These are phyloP conservation scores for Acropora tenuis DNA, from an alignment of 64 coral and sea anemone genomes.

Conservation along the genomic window DNA sequence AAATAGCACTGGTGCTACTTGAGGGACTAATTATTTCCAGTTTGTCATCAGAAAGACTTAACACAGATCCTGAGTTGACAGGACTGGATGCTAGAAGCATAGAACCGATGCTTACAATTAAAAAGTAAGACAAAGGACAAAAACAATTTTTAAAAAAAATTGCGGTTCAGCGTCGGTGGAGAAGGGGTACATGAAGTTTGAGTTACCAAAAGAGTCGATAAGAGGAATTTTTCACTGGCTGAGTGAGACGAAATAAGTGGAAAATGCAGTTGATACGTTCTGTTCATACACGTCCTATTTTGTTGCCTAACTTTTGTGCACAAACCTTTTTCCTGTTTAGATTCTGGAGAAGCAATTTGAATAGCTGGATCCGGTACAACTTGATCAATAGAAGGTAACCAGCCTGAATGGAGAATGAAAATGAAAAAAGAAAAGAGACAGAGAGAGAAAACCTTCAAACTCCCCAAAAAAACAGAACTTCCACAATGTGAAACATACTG, in stretches of 20 bases:
- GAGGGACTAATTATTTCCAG: conserved; percentile 23
- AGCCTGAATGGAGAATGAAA: neutral
- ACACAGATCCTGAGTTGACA: neutral
- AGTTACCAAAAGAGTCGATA: too few relatives aligned
- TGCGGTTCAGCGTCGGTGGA: too few relatives aligned
- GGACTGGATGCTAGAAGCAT: neutral
- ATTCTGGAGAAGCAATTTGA: neutral
- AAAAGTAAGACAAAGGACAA: neutral
- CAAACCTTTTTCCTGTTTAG: neutral
- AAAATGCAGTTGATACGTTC: neutral
- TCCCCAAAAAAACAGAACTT: too few relatives aligned
- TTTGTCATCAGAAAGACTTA: conserved; percentile 24
- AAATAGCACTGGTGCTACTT: conserved; percentile 2
- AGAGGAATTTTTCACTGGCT: too few relatives aligned
- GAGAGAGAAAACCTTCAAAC: too few relatives aligned
- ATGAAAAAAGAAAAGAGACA: neutral
- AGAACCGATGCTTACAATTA: neutral
- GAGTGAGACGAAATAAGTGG: neutral
- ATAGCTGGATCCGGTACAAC: conserved; percentile 10
- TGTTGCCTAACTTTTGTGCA: neutral
- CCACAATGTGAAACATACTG: too few relatives aligned
- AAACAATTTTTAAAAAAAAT: too few relatives aligned
- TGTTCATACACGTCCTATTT: too few relatives aligned
- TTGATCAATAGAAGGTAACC: conserved; percentile 41
- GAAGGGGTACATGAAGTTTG: too few relatives aligned